phyloP scores from a whole-genome alignment of 2,888 invertebrate genomes.

The Octonoba sinensis region DNA sequence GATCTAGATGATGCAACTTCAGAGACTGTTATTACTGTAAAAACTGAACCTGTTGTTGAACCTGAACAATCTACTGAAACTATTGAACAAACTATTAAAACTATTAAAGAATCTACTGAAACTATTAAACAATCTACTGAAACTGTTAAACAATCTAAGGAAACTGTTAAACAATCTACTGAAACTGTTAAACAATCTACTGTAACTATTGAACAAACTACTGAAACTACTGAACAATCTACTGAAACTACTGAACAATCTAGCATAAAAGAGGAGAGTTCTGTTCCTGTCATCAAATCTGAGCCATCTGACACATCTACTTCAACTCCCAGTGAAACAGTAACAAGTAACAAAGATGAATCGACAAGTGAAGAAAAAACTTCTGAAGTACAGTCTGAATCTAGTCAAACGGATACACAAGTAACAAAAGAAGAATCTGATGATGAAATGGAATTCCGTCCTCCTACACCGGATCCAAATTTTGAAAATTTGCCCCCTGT shows the following conservation, averaged over 20 bases:
- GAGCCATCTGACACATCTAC: no score
- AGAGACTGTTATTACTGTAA: not conserved
- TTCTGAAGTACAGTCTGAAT: not conserved
- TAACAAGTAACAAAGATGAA: not conserved
- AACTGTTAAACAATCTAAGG: no score
- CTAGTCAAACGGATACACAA: conserved; percentile 1
- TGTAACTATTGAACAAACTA: no score
- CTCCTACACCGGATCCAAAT: conserved; percentile 65
- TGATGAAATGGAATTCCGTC: conserved; percentile 74
- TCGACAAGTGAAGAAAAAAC: not conserved
- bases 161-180: no score
- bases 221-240: not conserved
- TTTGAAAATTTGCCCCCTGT: conserved; percentile 81
- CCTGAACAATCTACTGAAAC: not conserved
- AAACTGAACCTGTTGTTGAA: not conserved
- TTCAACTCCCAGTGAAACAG: not conserved
- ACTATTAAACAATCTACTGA: no score
- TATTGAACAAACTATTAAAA: not conserved
- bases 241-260: not conserved
- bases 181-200: no score
- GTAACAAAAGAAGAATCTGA: conserved; percentile 13
- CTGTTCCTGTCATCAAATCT: no score
- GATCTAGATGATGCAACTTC: conserved; percentile 67
- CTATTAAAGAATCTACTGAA: not conserved
- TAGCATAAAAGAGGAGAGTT: not conserved